A percentile compares a stretch with the other conserved stretches of the same genome.
These are phyloP conservation scores for Atta cephalotes DNA, from an alignment of 1,140 invertebrate genomes.

Conservation along the genomic window DNA sequence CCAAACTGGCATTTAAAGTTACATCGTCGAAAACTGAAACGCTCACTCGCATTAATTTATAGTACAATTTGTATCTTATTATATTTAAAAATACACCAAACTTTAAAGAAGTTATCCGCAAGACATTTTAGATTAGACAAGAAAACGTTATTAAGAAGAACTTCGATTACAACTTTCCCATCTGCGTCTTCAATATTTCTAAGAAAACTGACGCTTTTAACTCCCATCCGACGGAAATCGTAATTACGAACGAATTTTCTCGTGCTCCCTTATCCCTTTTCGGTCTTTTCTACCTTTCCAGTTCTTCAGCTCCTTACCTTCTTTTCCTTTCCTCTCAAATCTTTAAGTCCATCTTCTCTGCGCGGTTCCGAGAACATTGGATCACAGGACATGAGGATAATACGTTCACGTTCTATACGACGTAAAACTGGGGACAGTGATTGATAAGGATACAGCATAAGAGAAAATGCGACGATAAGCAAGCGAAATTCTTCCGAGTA, in stretches of 20 bases:
- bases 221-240: not conserved
- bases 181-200: slow-evolving; percentile 38
- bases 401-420: not conserved
- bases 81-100: slow-evolving; percentile 10
- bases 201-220: slow-evolving; percentile 37
- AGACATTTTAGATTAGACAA: slow-evolving; percentile 34
- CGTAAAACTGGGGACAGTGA: slow-evolving; percentile 42
- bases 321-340: not conserved
- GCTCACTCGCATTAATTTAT: not conserved
- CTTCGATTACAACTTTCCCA: slow-evolving; percentile 30
- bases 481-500: not conserved
- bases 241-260: slow-evolving; percentile 57
- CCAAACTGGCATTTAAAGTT: not conserved
- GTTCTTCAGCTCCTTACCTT: slow-evolving; percentile 8
- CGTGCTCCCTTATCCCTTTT: slow-evolving; percentile 15
- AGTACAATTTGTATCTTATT: slow-evolving; percentile 33
- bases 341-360: not conserved
- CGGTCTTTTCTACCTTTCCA: not conserved
- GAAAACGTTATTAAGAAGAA: slow-evolving; percentile 39
- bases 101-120: slow-evolving; percentile 1
- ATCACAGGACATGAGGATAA: slow-evolving; percentile 23
- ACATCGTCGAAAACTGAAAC: not conserved
- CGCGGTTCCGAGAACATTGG: not conserved
- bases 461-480: slow-evolving; percentile 31
- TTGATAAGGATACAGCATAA: slow-evolving; percentile 58